Evolutionary conservation across 1,140 invertebrate species (phyloP), one percentile per base, ranked within the genome.

Genomic region (Hirudo medicinalis): DNA sequence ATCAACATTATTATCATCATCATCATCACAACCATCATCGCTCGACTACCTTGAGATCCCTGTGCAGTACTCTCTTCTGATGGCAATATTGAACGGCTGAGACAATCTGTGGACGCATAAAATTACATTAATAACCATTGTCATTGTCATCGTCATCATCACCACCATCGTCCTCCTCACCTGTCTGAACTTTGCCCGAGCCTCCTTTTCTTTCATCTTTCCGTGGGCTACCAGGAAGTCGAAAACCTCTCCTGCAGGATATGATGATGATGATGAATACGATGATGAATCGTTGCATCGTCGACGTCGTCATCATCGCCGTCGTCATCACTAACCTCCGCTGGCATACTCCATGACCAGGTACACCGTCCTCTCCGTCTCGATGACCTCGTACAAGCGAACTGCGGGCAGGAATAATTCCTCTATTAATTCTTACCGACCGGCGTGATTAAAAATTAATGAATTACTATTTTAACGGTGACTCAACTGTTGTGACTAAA

Each of bases 81-180:
- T 99, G 97, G 85, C 97, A 97, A 87, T 99, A 99, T 86, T 99
- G 96, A 77, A 99, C 96, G 78, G 97, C 95, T 74, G 95, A 98
- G 57, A 99, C 95, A 82, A 99, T 99, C 83, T 70, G 29, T 54
- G 2, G n/a, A 19, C 22, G 49, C 19, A 68, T 0, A 68, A 36
- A 68, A 32, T 49, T 2, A 49, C 13, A 17, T 49, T 49, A 13
- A 49, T 17, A 49, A 49, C 43, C 11, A 17, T 17, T 2, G 11
- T 1, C 43, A 49, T 13, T 2, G 13, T 49, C 11, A 49, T 49
- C 40, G 15, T 49, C 43, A 49, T 49, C 43, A 49, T 49, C 43
- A 49, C 11, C 43, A 49, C 11, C 43, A 49, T 49, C 43, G 11
- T 49, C 43, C 0, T 49, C 43, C 0, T 76, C 77, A 87, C 86